Base-by-base conservation (phyloP, 2,797 vertebrate genomes). In the Bufotes viridis region DNA sequence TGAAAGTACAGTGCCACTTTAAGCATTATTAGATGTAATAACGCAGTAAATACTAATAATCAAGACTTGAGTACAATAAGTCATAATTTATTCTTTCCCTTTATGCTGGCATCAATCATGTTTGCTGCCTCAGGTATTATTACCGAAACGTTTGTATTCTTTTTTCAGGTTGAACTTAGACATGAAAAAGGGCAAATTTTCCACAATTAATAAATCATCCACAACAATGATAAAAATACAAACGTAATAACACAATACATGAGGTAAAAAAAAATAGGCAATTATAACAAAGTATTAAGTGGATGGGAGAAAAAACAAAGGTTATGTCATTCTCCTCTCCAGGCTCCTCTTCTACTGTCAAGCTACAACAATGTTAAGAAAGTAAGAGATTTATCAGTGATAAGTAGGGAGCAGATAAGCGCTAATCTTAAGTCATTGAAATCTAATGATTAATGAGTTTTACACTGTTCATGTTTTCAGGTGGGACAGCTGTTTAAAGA, bases 381-480 rank as follows among this genome's bases (percentile, higher is more conserved):
- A 70, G 74, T 60, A 74, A 51, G 58, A 85, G 57, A 85, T 85
- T 61, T 75, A 61, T 85, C 70, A 76, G 14, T 12, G 70, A 76
- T 85, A 85, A 85, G 42, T 55, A 78, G 57, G 18, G 72, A 53
- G 72, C 11, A 82, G 57, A 75, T 82, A 51, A 82, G n/a, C 70
- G 57, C n/a, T 74, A 82, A 67, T 72, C 78, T 65, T 81, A 61
- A 70, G 2, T 72, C 69, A 58, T 61, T 20, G 70, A 60, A 76
- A 76, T 60, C 79, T 87, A 75, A 82, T 75, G 69, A 74, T 63
- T 74, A 55, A 87, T 87, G 85, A 60, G 53, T 10, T 42, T 42
- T 49, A n/a, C 70, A n/a, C 75, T 63, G 61, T 42, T 76, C 70
- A 78, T 69, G 57, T 78, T 87, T 82, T 81, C 63, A 78, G 86